Evolutionary conservation across 2,797 vertebrate genomes (phyloP).

Genomic region (Limosa lapponica): DNA sequence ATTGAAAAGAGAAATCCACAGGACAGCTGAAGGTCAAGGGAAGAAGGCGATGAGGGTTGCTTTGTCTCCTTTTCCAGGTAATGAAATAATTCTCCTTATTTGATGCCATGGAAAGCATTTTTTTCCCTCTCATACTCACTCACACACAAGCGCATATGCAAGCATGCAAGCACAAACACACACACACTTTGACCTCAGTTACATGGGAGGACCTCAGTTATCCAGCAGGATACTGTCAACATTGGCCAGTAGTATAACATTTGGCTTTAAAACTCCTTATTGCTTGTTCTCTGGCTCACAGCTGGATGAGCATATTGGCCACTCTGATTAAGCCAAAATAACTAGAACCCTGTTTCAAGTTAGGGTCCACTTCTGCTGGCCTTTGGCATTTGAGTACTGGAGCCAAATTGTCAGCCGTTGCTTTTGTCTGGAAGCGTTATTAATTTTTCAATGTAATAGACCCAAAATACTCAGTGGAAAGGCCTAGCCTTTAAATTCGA

Average conservation of each 20-base stretch:
- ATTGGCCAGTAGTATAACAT: not conserved
- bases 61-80: not conserved
- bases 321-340: not conserved
- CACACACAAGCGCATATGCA: rapidly evolving
- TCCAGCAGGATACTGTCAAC: not conserved
- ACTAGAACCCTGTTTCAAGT: not conserved
- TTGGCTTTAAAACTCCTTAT: not conserved
- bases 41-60: not conserved
- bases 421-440: not conserved
- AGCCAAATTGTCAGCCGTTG: not conserved
- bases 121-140: not conserved
- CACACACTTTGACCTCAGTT: not conserved
- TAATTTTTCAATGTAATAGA: not conserved
- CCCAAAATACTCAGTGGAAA: not conserved
- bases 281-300: not conserved
- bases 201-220: not conserved
- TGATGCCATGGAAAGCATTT: not conserved
- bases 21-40: slow-evolving; percentile 13
- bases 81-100: not conserved
- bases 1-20: not conserved
- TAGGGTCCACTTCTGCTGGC: not conserved
- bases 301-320: not conserved
- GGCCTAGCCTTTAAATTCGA: not conserved
- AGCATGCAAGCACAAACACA: not conserved
- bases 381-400: not conserved